phyloP scores from a whole-genome alignment of 1,140 invertebrate species.

The Achroia grisella region DNA sequence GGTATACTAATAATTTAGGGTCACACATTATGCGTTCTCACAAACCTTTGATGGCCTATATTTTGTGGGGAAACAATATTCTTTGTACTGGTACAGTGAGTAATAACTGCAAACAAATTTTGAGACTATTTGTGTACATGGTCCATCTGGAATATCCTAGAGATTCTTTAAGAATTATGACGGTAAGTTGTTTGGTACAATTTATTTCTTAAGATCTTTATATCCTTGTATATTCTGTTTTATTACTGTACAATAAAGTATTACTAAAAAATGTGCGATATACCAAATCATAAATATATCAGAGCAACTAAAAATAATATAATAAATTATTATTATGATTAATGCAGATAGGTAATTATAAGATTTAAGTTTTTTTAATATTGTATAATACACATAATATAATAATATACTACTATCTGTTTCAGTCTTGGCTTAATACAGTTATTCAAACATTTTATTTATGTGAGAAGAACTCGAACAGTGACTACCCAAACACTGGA shows the following conservation, averaged over 20 bases:
- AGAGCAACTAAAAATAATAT: too few species aligned
- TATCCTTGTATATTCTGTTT: too few species aligned
- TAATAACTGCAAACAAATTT: conserved; percentile 39
- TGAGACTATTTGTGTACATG: conserved; percentile 43
- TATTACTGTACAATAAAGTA: too few species aligned
- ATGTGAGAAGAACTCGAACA: conserved; percentile 32
- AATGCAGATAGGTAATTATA: too few species aligned
- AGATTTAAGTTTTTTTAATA: too few species aligned
- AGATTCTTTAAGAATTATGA: conserved; percentile 37
- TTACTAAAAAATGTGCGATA: too few species aligned
- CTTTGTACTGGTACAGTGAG: conserved; percentile 38
- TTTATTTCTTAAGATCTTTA: too few species aligned
- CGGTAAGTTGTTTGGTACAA: conserved; percentile 29
- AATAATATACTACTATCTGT: conserved; percentile 5
- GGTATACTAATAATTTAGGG: conserved; percentile 38
- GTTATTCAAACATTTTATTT: conserved; percentile 41
- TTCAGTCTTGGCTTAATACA: conserved; percentile 34
- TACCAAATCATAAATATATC: too few species aligned
- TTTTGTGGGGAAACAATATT: conserved; percentile 43
- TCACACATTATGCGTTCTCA: conserved; percentile 38
- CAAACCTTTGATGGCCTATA: conserved; percentile 45
- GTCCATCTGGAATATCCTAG: conserved; percentile 54
- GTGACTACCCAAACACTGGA: conserved; percentile 43
- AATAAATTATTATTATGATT: too few species aligned
- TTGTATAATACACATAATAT: neutral